These are phyloP conservation scores for Drosophila prolongata DNA, from an alignment of 2,888 invertebrate species.

Conservation along the genomic window DNA sequence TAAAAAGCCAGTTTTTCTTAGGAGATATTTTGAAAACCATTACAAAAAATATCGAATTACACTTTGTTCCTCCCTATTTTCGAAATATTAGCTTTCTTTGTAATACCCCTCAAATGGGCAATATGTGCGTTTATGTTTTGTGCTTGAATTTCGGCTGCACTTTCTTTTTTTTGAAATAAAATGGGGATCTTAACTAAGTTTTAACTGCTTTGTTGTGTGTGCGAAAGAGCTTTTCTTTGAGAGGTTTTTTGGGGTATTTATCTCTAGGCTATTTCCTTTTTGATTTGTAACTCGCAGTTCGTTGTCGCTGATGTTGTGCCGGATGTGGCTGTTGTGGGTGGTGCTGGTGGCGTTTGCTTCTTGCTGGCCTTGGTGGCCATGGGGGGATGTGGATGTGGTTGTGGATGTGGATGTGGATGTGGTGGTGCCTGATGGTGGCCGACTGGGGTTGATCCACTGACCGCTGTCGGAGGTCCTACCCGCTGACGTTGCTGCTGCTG, in stretches of 20 bases:
- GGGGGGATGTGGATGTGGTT: conserved; percentile 43
- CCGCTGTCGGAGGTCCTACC: conserved; percentile 41
- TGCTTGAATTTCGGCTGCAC: conserved; percentile 43
- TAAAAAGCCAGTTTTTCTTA: neutral
- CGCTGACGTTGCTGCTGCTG: conserved; percentile 51
- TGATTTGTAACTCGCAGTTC: conserved; percentile 82
- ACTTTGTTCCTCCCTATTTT: neutral
- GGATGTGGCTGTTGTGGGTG: conserved; percentile 37
- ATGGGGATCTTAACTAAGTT: conserved; percentile 14
- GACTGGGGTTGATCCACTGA: conserved; percentile 5
- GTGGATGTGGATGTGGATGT: conserved; percentile 21
- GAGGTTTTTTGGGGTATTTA: conserved; percentile 15
- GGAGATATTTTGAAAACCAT: neutral
- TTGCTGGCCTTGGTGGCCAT: conserved; percentile 82
- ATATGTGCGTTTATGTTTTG: conserved; percentile 34
- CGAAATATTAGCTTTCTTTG: neutral
- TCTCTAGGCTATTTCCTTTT: conserved; percentile 78
- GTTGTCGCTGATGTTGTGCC: conserved; percentile 75
- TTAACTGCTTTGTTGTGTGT: conserved; percentile 23
- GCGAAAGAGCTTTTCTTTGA: conserved; percentile 54
- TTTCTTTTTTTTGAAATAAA: conserved; percentile 20
- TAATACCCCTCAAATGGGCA: conserved; percentile 14
- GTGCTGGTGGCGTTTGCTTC: conserved; percentile 75
- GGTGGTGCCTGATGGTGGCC: conserved; percentile 14
- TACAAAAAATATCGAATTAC: conserved; percentile 2